Conservation (phyloP, 2,888 invertebrate genomes). For the Tinea trinotella region DNA sequence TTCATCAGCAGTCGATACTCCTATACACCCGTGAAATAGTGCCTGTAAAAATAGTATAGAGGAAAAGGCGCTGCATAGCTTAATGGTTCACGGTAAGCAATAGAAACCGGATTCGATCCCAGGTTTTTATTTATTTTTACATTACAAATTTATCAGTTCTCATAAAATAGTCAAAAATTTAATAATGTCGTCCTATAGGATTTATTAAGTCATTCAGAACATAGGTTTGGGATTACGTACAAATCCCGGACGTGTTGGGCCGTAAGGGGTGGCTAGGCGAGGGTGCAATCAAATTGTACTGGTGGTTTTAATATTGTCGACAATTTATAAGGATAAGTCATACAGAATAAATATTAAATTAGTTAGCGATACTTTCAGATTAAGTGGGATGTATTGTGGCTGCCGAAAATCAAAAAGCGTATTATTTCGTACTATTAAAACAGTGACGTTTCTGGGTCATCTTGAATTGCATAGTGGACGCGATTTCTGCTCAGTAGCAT, state of each 20-base stretch:
- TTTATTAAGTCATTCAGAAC: slow-evolving; percentile 26
- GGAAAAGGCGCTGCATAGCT: background rate
- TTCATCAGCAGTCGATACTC: no score
- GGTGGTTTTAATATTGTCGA: slow-evolving; percentile 69
- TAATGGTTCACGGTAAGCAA: background rate
- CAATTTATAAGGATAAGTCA: slow-evolving; percentile 72
- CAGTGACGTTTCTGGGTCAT: no score
- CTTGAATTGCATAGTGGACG: no score
- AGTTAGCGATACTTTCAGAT: slow-evolving; percentile 66
- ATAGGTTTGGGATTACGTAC: slow-evolving; percentile 50
- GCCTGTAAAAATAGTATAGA: background rate
- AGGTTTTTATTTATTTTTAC: background rate
- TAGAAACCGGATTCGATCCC: no score
- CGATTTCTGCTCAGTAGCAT: no score
- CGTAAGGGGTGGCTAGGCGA: slow-evolving; percentile 41
- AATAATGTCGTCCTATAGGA: slow-evolving; percentile 10
- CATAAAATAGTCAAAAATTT: background rate
- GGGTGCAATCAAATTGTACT: slow-evolving; percentile 61
- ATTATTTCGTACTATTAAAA: no score
- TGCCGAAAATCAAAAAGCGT: no score
- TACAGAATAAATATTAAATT: slow-evolving; percentile 69
- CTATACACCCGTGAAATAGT: no score
- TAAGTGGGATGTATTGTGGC: slow-evolving; percentile 54
- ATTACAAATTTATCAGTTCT: no score
- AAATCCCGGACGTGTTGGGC: slow-evolving; percentile 52